Evolutionary conservation across 2,113 vertebrate genomes (phyloP), one percentile per base, ranked within the genome.

Genomic region (Cyanoderma ruficeps): DNA sequence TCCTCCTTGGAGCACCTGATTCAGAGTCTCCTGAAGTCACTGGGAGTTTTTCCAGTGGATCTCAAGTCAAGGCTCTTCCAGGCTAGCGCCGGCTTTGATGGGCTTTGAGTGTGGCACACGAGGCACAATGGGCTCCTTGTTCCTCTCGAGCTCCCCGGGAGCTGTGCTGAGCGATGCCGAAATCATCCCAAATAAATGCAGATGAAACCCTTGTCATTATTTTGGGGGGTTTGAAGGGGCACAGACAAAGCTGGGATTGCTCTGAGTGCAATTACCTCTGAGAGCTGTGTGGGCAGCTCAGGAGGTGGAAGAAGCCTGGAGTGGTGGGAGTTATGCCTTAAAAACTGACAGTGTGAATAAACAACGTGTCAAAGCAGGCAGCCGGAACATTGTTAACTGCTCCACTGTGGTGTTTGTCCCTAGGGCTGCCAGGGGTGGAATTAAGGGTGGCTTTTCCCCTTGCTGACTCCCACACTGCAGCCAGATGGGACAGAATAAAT

Each of bases 401-500:
- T 47, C 37, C 13, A 0, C 46, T 3, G 15, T 3, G 37, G 27
- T 16, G 55, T 15, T 81, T 0, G 1, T 72, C 63, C 59, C 3
- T 11, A 17, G 74, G 78, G 69, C 47, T 75, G 90, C 77, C 87
- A 10, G 25, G 1, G 25, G 78, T 37, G 83, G 74, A 68, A 61
- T 20, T 53, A 46, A 69, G 75, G 50, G 80, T 25, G 39, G 83
- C 71, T 75, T 71, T 63, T 77, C 59, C 88, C 65, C 24, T 74
- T 24, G 53, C 37, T 60, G 68, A 30, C 86, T 93, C 93, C 61
- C 64, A 22, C 23, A 19, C 91, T 44, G 68, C 49, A 39, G 83
- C 94, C 92, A 92, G 53, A 63, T 78, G 94, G 93, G 86, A 77
- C 10, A 23, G 86, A 63, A 60, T 49, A 90, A 94, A 71, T 92